These are phyloP conservation scores for Hypotaenidia philippensis DNA, from an alignment of 2,797 vertebrate genomes.

Conservation along the genomic window DNA sequence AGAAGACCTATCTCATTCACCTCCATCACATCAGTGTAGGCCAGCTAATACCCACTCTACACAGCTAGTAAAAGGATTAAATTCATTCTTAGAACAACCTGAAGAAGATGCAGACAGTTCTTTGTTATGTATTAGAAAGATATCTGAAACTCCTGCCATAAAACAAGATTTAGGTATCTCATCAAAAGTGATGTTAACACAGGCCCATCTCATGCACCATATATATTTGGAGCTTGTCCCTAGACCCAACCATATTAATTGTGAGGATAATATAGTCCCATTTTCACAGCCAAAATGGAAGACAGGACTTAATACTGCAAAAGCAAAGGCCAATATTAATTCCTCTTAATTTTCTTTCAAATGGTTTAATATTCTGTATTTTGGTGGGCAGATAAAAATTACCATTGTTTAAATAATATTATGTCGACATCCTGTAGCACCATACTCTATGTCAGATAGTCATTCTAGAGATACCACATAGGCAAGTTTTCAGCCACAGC, in stretches of 20 bases:
- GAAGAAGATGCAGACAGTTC: not conserved
- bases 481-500: not conserved
- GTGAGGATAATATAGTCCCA: not conserved
- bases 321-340: not conserved
- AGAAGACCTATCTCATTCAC: not conserved
- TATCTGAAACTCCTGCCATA: not conserved
- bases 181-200: not conserved
- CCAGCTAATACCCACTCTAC: not conserved
- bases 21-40: not conserved
- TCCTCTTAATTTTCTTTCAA: not conserved
- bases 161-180: not conserved
- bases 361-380: not conserved
- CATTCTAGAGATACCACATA: not conserved
- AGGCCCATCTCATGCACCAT: not conserved
- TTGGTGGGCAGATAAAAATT: not conserved
- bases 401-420: not conserved
- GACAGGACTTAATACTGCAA: not conserved
- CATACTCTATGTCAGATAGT: not conserved
- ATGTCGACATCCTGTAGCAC: rapidly evolving
- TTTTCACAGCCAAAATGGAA: not conserved
- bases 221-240: not conserved
- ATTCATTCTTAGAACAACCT: not conserved
- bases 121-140: not conserved
- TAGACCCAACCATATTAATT: not conserved
- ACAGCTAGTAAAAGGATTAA: not conserved